Evolutionary conservation across 53 echinoderm and acorn worm species (phyloP), one percentile per base, ranked within the genome.

Genomic region (Paracentrotus lividus): DNA sequence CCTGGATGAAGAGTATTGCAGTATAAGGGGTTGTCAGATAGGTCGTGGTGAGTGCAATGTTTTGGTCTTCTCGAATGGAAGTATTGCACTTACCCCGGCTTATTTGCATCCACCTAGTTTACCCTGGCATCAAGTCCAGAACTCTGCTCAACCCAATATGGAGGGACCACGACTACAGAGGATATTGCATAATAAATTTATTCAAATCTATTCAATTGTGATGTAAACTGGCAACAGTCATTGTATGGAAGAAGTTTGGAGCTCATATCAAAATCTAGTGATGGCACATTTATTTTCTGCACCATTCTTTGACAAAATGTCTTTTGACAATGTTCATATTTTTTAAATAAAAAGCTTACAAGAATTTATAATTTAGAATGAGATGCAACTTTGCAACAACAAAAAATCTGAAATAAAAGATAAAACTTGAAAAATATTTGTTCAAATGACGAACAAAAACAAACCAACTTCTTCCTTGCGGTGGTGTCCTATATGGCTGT

Each of bases 21-120:
- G 77, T 34, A 4, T 5, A 26, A 26, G 51, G 85, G 51, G 85
- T 49, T 85, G 33, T 88, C 88, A 57, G 88, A 88, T 88, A 88
- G 88, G 88, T 88, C 59, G 88, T 88, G 88, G 88, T 88, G 34
- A 88, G 88, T 85, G 85, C 85, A 47, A 85, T 85, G 85, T 51
- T 85, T n/a, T 49, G 36, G 36, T 85, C 29, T 7, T 64, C 29
- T 42, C 12, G 42, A 42, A 90, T 20, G 42, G 32, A 42, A 53
- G 31, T 77, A 77, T 92, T 92, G 90, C 90, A 90, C 90, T 90
- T 90, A 69, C 91, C 91, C 91, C 91, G 91, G 91, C 91, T 91
- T 91, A 72, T 91, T 76, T 91, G 91, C 29, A 36, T 34, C 77
- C 33, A 15, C 67, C 55, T 56, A 88, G 33, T 24, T 85, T 20